Evolutionary conservation across 2,797 vertebrate species (phyloP).

Genomic region (Scyliorhinus canicula): DNA sequence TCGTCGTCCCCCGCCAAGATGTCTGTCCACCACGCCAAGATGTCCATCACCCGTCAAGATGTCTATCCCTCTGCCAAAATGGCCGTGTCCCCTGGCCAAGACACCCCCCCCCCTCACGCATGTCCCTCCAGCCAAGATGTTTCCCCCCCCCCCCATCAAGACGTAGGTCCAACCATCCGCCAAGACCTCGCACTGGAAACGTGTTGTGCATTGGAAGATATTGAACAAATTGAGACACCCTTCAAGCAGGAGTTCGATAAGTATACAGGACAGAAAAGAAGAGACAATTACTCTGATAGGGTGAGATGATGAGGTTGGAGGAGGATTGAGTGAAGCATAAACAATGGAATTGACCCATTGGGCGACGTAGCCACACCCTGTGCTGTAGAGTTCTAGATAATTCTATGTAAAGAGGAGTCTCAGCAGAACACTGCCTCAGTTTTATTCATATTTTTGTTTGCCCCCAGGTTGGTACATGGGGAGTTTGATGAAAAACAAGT

Average conservation of each 20-base stretch:
- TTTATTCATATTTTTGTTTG: slow-evolving; percentile 37
- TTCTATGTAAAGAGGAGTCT: neutral
- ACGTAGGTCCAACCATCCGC: no score
- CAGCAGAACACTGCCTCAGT: neutral
- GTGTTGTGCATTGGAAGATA: neutral
- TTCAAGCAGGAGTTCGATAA: neutral
- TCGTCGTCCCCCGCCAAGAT: no score
- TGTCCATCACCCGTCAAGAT: no score
- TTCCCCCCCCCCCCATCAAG: no score
- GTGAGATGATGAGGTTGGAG: neutral
- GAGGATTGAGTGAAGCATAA: neutral
- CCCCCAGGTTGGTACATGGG: slow-evolving; percentile 85
- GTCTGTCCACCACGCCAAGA: no score
- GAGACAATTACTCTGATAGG: neutral
- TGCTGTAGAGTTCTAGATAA: neutral
- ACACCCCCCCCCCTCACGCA: no score
- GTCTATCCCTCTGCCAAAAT: no score
- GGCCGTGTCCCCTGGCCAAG: no score
- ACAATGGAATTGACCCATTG: no score
- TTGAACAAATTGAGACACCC: neutral
- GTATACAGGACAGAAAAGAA: neutral
- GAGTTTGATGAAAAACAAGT: slow-evolving; percentile 74
- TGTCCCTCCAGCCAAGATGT: no score
- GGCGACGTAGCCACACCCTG: neutral
- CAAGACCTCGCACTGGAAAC: no score